Conservation (phyloP, 1,140 invertebrate genomes). For the Drosophila sturtevanti region DNA sequence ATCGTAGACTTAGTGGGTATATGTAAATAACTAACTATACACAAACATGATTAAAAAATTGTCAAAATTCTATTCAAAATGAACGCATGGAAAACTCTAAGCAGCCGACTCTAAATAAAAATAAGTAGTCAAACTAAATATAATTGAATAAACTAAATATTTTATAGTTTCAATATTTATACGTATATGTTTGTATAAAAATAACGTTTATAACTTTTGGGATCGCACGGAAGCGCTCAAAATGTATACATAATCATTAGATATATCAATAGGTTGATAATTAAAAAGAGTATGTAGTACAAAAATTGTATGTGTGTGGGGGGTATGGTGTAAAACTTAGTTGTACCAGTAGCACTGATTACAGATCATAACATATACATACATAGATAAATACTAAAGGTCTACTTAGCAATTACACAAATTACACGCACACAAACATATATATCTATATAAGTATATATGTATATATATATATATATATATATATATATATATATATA, state of each 20-base stretch:
- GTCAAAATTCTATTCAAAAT: slow-evolving; percentile 49
- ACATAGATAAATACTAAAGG: slow-evolving; percentile 42
- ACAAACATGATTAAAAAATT: slow-evolving; percentile 49
- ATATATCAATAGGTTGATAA: slow-evolving; percentile 8
- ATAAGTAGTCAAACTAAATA: slow-evolving; percentile 17
- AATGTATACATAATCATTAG: slow-evolving; percentile 14
- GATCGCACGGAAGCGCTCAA: slow-evolving; percentile 72
- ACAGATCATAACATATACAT: slow-evolving; percentile 47
- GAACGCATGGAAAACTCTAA: slow-evolving; percentile 46
- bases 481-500: slow-evolving; percentile 29
- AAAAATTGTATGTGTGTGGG: not conserved
- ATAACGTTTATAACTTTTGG: slow-evolving; percentile 68
- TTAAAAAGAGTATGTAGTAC: slow-evolving; percentile 1
- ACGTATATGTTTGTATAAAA: slow-evolving; percentile 7
- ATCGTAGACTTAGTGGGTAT: slow-evolving; percentile 66
- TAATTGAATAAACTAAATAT: slow-evolving; percentile 41
- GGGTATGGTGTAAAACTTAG: slow-evolving; percentile 42
- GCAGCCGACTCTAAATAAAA: slow-evolving; percentile 28
- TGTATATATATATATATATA: slow-evolving; percentile 34
- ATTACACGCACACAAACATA: not conserved
- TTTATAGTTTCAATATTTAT: slow-evolving; percentile 21
- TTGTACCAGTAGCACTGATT: slow-evolving; percentile 56
- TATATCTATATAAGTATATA: slow-evolving; percentile 30
- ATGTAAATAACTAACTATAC: slow-evolving; percentile 54
- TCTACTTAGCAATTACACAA: slow-evolving; percentile 36